phyloP scores from a whole-genome alignment of 2,113 vertebrate species.

The Perca schrenkii region DNA sequence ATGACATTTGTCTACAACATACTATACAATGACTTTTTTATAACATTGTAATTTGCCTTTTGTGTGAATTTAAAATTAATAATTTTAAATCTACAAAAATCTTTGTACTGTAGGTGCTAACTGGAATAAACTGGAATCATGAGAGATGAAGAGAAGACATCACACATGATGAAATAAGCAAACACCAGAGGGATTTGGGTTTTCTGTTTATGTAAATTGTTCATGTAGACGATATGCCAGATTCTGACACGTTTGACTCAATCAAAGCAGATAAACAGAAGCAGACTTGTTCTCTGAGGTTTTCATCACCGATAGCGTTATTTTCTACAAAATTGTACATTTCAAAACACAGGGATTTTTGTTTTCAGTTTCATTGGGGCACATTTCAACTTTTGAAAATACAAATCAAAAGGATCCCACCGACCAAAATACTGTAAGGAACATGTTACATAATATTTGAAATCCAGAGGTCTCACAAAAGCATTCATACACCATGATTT shows the following conservation, averaged over 20 bases:
- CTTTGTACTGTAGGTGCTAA: background rate
- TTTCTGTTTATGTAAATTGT: slow-evolving; percentile 80
- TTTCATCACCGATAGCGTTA: slow-evolving; percentile 31
- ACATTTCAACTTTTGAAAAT: slow-evolving; percentile 46
- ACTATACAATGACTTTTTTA: too few species aligned
- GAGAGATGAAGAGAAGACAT: background rate
- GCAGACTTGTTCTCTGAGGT: slow-evolving; percentile 18
- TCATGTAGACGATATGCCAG: slow-evolving; percentile 56
- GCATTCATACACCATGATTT: slow-evolving; percentile 68
- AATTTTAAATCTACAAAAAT: background rate
- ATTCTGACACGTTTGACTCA: slow-evolving; percentile 54
- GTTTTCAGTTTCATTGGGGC: slow-evolving; percentile 37
- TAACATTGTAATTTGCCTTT: too few species aligned
- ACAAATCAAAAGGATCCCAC: slow-evolving; percentile 49
- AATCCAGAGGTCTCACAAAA: slow-evolving; percentile 51
- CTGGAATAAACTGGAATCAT: background rate
- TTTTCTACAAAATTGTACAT: slow-evolving; percentile 77
- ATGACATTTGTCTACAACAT: too few species aligned
- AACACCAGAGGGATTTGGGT: slow-evolving; percentile 31
- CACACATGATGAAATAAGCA: background rate
- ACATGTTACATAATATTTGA: slow-evolving; percentile 70
- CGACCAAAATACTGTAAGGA: slow-evolving; percentile 77
- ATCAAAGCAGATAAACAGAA: slow-evolving; percentile 49
- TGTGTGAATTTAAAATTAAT: too few species aligned
- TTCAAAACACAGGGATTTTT: slow-evolving; percentile 72